Conservation (phyloP, 1,140 invertebrate genomes). For the Drosophila saltans region DNA sequence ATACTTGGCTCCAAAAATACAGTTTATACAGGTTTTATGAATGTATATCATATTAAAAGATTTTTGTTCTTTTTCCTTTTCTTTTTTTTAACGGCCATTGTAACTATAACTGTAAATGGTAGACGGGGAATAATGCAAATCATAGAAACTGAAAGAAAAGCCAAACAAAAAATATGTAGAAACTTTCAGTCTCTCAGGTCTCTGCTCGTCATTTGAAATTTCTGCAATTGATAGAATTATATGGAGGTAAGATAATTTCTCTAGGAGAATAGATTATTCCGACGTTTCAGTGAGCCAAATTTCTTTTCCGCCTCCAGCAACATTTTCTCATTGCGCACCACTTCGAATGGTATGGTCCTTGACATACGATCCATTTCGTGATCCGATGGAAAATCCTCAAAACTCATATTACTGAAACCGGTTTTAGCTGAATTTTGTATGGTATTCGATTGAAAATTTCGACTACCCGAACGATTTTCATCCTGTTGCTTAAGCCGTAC, state of each 20-base stretch:
- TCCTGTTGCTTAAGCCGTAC: constrained; percentile 32
- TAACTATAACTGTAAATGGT: not conserved
- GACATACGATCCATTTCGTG: constrained; percentile 83
- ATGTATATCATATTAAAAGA: constrained; percentile 4
- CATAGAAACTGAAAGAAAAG: not conserved
- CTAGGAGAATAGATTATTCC: constrained; percentile 88
- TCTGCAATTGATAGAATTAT: not conserved
- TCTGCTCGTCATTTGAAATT: constrained; percentile 24
- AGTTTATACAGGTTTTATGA: constrained; percentile 12
- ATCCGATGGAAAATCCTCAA: constrained; percentile 90
- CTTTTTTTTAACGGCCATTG: not conserved
- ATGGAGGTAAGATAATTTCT: not conserved
- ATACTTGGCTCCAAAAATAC: constrained; percentile 72
- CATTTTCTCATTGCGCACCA: constrained; percentile 85
- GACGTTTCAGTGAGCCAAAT: constrained; percentile 86
- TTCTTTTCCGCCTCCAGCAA: constrained; percentile 86
- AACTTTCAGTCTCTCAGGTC: constrained; percentile 62
- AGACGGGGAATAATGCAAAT: not conserved
- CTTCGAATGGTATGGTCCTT: constrained; percentile 86
- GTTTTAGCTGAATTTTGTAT: constrained; percentile 83
- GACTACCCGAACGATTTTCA: constrained; percentile 54
- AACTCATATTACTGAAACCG: constrained; percentile 91
- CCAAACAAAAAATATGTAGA: constrained; percentile 8
- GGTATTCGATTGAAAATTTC: constrained; percentile 78
- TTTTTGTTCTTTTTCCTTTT: not conserved